Conservation (phyloP, 2,113 vertebrate genomes). For the Caranx melampygus region DNA sequence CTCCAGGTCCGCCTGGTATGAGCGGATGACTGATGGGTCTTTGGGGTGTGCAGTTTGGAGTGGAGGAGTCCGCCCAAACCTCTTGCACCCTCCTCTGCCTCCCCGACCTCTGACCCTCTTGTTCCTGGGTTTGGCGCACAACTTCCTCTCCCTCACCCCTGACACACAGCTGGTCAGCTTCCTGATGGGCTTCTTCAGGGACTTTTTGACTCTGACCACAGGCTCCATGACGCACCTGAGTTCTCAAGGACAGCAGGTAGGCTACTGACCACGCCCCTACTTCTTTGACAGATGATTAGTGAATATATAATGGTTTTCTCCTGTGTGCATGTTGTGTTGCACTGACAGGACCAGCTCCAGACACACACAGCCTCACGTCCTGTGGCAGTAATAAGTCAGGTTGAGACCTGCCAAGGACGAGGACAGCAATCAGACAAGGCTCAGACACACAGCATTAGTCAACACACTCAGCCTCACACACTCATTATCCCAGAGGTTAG, state of each 20-base stretch:
- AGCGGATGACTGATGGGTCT: constrained; percentile 12
- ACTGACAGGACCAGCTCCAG: constrained; percentile 11
- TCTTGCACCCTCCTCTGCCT: constrained; percentile 27
- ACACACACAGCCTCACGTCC: constrained; percentile 7
- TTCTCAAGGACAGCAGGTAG: background rate
- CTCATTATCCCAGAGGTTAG: constrained; percentile 5
- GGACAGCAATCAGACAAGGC: constrained; percentile 50
- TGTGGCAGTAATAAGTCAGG: constrained; percentile 45
- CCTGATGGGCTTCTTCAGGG: constrained; percentile 67
- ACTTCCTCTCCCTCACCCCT: constrained; percentile 27
- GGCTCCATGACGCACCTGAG: constrained; percentile 62
- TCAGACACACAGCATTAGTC: constrained; percentile 31
- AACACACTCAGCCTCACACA: constrained; percentile 2
- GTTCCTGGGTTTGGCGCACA: constrained; percentile 47
- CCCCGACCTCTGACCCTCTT: constrained; percentile 38
- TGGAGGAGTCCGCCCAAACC: constrained; percentile 8
- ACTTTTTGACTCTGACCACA: constrained; percentile 58
- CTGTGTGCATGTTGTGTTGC: constrained; percentile 56
- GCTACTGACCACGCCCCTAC: background rate
- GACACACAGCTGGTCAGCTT: constrained; percentile 74
- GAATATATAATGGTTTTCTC: constrained; percentile 3
- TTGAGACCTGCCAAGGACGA: constrained; percentile 67
- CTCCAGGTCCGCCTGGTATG: constrained; percentile 75
- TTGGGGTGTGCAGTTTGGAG: background rate
- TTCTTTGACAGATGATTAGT: constrained; percentile 23